These are phyloP conservation scores for Leptatherina wallacei DNA, from an alignment of 2,797 vertebrate genomes.

Conservation along the genomic window DNA sequence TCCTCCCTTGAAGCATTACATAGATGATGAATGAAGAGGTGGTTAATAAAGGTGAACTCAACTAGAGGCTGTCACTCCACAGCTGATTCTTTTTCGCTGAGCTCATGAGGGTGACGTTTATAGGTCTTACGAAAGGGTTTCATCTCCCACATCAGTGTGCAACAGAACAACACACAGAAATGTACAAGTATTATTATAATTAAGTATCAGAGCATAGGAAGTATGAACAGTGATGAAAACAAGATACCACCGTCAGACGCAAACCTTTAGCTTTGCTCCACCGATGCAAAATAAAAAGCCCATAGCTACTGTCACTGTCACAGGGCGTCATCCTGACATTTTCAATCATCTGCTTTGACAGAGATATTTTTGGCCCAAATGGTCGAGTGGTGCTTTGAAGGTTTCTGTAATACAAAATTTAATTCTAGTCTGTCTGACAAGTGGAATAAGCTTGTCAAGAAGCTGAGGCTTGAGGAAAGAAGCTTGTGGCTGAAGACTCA, in stretches of 20 bases:
- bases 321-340: conserved; percentile 58
- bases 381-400: conserved; percentile 58
- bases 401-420: conserved; percentile 57
- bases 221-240: conserved; percentile 35
- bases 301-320: conserved; percentile 59
- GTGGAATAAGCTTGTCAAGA: conserved; percentile 58
- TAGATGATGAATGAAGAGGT: conserved; percentile 38
- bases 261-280: conserved; percentile 46
- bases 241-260: conserved; percentile 17
- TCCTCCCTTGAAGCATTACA: conserved; percentile 24
- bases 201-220: conserved; percentile 9
- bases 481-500: conserved; percentile 49
- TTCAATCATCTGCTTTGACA: conserved; percentile 70
- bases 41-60: conserved; percentile 34
- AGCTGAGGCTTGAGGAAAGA: conserved; percentile 46
- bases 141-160: not conserved
- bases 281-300: conserved; percentile 43
- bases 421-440: conserved; percentile 68
- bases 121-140: conserved; percentile 3
- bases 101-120: conserved; percentile 15
- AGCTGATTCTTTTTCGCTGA: conserved; percentile 30
- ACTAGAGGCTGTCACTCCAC: conserved; percentile 36
- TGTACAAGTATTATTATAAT: conserved; percentile 1
- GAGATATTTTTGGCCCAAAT: conserved; percentile 68
- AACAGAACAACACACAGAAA: conserved; percentile 6